These are phyloP conservation scores for Phrynocephalus guinanensis DNA, from an alignment of 2,797 vertebrate genomes.

Conservation along the genomic window DNA sequence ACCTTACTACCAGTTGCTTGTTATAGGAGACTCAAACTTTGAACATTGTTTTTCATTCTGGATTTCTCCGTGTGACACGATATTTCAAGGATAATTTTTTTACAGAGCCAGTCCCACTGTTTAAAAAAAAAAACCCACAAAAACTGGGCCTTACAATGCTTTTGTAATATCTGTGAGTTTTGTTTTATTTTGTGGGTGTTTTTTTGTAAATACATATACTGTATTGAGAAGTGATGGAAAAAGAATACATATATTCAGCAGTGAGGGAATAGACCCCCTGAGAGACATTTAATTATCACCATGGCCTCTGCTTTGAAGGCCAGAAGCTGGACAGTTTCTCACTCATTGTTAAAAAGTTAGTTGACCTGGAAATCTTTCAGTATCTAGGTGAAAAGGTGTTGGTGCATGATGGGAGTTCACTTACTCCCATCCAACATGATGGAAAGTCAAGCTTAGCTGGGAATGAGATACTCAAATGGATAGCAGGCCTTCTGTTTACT, in stretches of 20 bases:
- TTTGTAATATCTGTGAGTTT: no score
- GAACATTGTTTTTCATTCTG: background rate
- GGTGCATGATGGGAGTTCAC: no score
- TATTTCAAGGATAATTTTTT: slow-evolving; percentile 1
- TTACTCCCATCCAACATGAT: no score
- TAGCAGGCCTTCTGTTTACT: no score
- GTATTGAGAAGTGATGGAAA: background rate
- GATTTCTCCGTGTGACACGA: background rate
- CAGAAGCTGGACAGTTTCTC: no score
- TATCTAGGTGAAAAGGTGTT: no score
- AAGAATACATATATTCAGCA: background rate
- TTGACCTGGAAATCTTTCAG: no score
- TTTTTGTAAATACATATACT: background rate
- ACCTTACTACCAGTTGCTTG: background rate
- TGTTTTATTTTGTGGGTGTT: background rate
- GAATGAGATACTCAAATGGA: no score
- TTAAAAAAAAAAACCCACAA: background rate
- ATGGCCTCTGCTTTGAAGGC: no score
- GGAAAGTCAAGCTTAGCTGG: no score
- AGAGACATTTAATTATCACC: background rate
- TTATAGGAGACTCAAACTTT: background rate
- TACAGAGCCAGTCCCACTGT: background rate
- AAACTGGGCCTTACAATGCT: background rate
- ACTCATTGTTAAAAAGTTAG: no score
- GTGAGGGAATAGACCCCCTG: background rate